phyloP scores from a whole-genome alignment of 2,888 invertebrate species.

The Pyralis farinalis region DNA sequence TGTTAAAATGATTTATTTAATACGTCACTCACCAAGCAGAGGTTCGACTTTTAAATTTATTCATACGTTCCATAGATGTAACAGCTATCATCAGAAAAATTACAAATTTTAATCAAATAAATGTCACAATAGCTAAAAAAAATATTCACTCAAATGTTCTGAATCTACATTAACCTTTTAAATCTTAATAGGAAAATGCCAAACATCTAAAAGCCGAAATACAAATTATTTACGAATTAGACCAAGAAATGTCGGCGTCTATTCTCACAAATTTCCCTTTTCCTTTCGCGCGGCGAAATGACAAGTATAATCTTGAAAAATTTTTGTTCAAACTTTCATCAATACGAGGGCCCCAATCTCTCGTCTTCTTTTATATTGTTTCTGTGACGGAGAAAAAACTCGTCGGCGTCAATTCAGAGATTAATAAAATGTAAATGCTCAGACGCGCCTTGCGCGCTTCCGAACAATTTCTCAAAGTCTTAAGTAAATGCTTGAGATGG shows the following conservation, averaged over 20 bases:
- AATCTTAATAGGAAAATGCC: background rate
- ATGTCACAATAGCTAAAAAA: too few species aligned
- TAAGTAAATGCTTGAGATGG: constrained; percentile 14
- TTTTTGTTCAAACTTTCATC: constrained; percentile 27
- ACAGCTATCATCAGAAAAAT: too few species aligned
- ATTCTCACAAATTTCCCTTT: background rate
- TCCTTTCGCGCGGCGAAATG: constrained; percentile 11
- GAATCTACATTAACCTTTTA: too few species aligned
- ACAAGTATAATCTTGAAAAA: constrained; percentile 23
- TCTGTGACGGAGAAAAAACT: constrained; percentile 24
- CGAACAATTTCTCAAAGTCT: constrained; percentile 33
- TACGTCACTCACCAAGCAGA: too few species aligned
- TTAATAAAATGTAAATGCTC: constrained; percentile 53
- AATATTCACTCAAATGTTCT: too few species aligned
- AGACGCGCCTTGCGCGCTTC: constrained; percentile 33
- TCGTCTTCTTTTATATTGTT: constrained; percentile 31
- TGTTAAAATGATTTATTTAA: too few species aligned
- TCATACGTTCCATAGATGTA: too few species aligned
- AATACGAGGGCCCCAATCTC: constrained; percentile 27
- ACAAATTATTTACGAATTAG: constrained; percentile 4
- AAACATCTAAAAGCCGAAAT: background rate
- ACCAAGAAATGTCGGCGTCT: background rate
- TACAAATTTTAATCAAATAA: too few species aligned
- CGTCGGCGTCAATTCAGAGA: constrained; percentile 36
- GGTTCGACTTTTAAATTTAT: too few species aligned